Base-by-base conservation (phyloP, 2,113 vertebrate species). In the Hystrix brachyura region DNA sequence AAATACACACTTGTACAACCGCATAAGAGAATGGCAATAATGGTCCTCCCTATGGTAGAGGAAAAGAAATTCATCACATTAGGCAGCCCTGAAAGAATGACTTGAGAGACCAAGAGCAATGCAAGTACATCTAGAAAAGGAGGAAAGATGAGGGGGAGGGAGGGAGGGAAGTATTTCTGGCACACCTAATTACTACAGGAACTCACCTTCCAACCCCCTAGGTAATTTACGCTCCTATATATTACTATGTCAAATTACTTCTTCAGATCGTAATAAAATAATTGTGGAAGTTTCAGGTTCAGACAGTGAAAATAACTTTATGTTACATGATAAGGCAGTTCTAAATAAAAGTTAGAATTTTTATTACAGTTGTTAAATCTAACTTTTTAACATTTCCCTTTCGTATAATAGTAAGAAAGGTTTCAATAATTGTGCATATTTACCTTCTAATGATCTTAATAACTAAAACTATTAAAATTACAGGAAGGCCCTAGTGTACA, bases 141-240 rank as follows among this genome's bases (percentile, higher is more conserved):
- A 57, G 11, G 29, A 32, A 81, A 48, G 46, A 34, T 0, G 21
- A 23, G 5, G 29, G 48, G 48, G 38, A 10, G 32, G 34, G 60
- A 88, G 64, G 57, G 14, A 87, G 60, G 88, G 81, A 87, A 95
- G 87, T 92, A 98, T 97, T 98, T 96, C 81, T 95, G 95, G 97
- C n/a, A 97, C 1, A 34, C 74, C 97, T 97, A 95, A 97, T 98
- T 98, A 98, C 86, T 96, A 78, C 21, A 95, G 95, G 95, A 96
- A 95, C 76, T 95, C 62, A 85, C 92, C 87, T 96, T 88, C 93
- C 92, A 91, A 97, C 96, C 81, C 92, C 88, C 90, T 88, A 72
- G 51, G 60, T 93, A 59, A 89, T 83, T 95, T 94, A 94, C 55
- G 95, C 43, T 93, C 97, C 59, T 80, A 90, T 84, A 93, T 97